Percentiles rank a stretch among this genome's conserved stretches.
phyloP scores from a whole-genome alignment of 2,888 invertebrate species.

The Sylvicola fuscatus region DNA sequence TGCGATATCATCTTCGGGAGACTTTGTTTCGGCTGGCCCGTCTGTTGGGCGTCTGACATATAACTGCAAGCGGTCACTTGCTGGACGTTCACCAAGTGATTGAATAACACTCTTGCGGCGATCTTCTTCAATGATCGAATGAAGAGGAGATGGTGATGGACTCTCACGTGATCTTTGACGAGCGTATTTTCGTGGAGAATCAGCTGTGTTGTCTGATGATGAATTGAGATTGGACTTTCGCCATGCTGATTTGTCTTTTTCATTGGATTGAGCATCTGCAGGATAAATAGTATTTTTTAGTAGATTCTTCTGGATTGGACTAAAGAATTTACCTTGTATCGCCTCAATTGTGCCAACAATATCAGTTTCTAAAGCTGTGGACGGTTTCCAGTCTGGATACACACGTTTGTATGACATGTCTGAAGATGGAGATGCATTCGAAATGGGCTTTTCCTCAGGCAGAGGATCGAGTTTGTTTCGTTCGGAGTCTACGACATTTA shows the following conservation, averaged over 20 bases:
- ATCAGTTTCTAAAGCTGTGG: conserved; percentile 56
- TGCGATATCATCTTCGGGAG: background rate
- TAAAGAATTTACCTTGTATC: conserved; percentile 56
- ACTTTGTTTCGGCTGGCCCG: conserved; percentile 8
- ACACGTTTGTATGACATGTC: conserved; percentile 34
- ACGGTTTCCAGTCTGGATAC: conserved; percentile 63
- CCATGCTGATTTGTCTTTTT: conserved; percentile 49
- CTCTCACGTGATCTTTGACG: conserved; percentile 33
- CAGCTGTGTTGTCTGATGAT: conserved; percentile 27
- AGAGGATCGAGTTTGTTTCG: conserved; percentile 51
- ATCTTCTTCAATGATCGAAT: conserved; percentile 41
- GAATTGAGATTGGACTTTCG: conserved; percentile 48
- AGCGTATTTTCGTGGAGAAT: conserved; percentile 35
- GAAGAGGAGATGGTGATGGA: conserved; percentile 25
- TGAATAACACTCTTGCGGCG: conserved; percentile 34
- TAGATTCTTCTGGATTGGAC: background rate
- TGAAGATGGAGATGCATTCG: conserved; percentile 9
- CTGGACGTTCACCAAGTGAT: conserved; percentile 28
- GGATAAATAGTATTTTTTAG: conserved; percentile 8
- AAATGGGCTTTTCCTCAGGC: conserved; percentile 38
- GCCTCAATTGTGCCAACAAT: conserved; percentile 70
- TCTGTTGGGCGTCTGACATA: conserved; percentile 32
- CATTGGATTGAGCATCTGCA: conserved; percentile 4
- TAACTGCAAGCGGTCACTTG: conserved; percentile 34
- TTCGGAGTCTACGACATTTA: conserved; percentile 49